A percentile compares a stretch with the other conserved stretches of the same genome.
These are phyloP conservation scores for Ameiurus melas DNA, from an alignment of 2,113 vertebrate genomes.

Conservation along the genomic window DNA sequence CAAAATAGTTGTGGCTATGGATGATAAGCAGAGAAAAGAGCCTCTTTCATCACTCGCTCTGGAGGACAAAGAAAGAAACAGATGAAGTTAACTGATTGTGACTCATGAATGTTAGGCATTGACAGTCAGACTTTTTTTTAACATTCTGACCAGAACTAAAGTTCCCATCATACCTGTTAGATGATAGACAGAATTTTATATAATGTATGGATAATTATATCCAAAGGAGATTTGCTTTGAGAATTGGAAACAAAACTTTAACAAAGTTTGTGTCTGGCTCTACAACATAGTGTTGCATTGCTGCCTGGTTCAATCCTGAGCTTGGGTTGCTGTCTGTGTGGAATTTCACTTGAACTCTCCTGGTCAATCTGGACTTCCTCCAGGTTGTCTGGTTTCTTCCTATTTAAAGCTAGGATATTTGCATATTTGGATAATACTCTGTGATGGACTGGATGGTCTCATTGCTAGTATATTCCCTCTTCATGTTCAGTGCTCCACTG, in stretches of 20 bases:
- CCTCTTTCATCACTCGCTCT: slow-evolving; percentile 38
- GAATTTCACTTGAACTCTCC: background rate
- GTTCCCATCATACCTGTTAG: background rate
- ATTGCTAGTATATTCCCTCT: background rate
- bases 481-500: background rate
- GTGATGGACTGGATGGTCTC: background rate
- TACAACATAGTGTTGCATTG: background rate
- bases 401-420: background rate
- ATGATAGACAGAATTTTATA: background rate
- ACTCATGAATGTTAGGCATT: background rate
- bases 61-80: slow-evolving; percentile 33
- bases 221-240: background rate
- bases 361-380: background rate
- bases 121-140: background rate
- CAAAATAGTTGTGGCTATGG: slow-evolving; percentile 54
- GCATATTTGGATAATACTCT: background rate
- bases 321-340: background rate
- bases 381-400: background rate
- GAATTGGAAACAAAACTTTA: background rate
- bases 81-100: slow-evolving; percentile 35
- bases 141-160: background rate
- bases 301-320: background rate
- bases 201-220: background rate
- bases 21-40: slow-evolving; percentile 54
- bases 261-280: background rate